Evolutionary conservation across 2,888 invertebrate genomes (phyloP), one percentile per base, ranked within the genome.

Genomic region (Agelastica alni): DNA sequence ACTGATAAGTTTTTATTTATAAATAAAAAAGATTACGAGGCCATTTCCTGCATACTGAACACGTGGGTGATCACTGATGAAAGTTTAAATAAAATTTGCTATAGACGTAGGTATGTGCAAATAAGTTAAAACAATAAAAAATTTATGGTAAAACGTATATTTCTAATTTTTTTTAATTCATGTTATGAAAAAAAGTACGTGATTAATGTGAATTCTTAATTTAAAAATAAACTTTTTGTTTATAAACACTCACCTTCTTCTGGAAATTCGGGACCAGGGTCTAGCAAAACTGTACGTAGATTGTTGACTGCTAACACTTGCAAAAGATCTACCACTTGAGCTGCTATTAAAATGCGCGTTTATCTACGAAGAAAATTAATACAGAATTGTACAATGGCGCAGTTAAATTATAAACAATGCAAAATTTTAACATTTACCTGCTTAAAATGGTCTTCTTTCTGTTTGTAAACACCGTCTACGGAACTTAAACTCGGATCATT

Each of bases 241-340:
- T 53, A 39, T 43, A 56, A 10, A 16, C 10, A 60, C 77, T 78
- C 75, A 86, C 86, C 85, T 85, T 79, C 82, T 80, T 70, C 84
- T 77, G 68, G 85, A 85, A 67, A 83, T 78, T 68, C 85, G 81
- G 69, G 85, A 86, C 84, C 85, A 86, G 72, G 85, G 84, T 71
- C 83, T 81, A 64, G 82, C 81, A 72, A 81, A 79, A 74, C 84
- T 84, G 73, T 79, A 81, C 56, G 79, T 80, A 20, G 84, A 83
- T 75, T 81, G 81, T 73, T 80, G 81, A 71, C 84, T 85, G 61
- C 79, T 79, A 60, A 80, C 76, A 72, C 84, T 85, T 59, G 77
- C 74, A 76, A 81, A 81, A 63, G 84, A 84, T 70, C 82, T 80
- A 67, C 81, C 82, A 76, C 83, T 84, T 68, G 82, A 77, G 76